Evolutionary conservation across 64 coral and sea anemone species (phyloP), one percentile per base, ranked within the genome.

Genomic region (Porites lutea): DNA sequence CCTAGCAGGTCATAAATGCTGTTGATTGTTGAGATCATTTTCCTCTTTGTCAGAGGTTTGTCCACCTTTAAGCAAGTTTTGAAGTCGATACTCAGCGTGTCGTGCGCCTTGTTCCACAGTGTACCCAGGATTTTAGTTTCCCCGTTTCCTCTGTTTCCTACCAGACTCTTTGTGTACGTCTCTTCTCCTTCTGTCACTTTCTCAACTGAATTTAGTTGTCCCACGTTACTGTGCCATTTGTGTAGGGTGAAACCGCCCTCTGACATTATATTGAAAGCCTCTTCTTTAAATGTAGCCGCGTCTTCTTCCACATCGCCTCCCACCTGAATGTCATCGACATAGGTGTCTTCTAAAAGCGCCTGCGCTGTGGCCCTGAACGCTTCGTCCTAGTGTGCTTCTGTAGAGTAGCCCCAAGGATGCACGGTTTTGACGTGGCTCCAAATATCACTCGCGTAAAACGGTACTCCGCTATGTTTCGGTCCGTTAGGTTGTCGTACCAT

Each of bases 401-500:
- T 13, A 86, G 78, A 14, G 81, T 94, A 1, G 87, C 67, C 19
- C 86, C 87, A 12, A 94, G 92, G 8, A 94, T 82, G 59, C 89
- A 93, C 2, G 76, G 85, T 19, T 86, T 93, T 63, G 92, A 65
- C 8, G 49, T 54, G 3, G 92, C 27, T 20, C 92, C 92, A 18
- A 94, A 94, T 27, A 89, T 94, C 12, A 89, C 92, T 71, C 79
- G 9, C 15, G 87, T 84, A 44, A 94, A 89, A 13, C 79, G 52
- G 65, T 84, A 89, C 12, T 63, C 69, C 47, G 59, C 54, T 6
- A 94, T 65, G 70, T 83, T 89, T 83, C 85, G 18, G 9, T 94
- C 87, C 18, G 81, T 51, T 23, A 89, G 66, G 79, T 89, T 94
- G 19, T 89, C 77, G 13, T 84, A 94, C 86, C 92, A 94, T 7